Evolutionary conservation across 2,888 invertebrate genomes (phyloP).

Genomic region (Chelonus formosanus): DNA sequence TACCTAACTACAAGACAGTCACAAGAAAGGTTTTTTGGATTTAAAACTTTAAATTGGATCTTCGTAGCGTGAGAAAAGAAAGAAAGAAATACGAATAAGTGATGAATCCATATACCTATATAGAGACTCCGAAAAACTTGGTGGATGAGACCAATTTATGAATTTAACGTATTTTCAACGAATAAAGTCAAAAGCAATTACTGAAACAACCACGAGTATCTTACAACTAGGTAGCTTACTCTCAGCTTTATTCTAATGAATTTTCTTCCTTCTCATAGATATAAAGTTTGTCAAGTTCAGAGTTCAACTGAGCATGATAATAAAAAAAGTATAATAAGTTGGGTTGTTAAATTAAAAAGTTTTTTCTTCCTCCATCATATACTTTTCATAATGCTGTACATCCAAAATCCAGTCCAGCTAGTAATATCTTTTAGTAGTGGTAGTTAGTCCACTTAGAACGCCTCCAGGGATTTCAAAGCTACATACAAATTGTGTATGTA

Average conservation of each 20-base stretch:
- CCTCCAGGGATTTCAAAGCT: slow-evolving; percentile 13
- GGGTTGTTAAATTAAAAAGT: slow-evolving; percentile 29
- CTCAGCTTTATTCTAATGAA: slow-evolving; percentile 8
- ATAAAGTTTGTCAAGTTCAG: slow-evolving; percentile 15
- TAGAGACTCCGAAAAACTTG: not conserved
- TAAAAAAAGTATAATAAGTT: slow-evolving; percentile 19
- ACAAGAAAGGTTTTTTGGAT: slow-evolving; percentile 21
- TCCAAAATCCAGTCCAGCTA: slow-evolving; percentile 21
- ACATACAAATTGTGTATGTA: not conserved
- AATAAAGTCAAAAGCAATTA: slow-evolving; percentile 25
- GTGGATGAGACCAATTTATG: slow-evolving; percentile 10
- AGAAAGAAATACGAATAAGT: not conserved
- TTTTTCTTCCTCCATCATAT: slow-evolving; percentile 20
- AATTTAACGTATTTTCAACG: slow-evolving; percentile 18
- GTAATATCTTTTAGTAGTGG: slow-evolving; percentile 27
- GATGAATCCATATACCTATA: slow-evolving; percentile 17
- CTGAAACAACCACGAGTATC: slow-evolving; percentile 16
- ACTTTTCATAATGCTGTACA: slow-evolving; percentile 21
- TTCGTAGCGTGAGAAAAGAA: slow-evolving; percentile 7
- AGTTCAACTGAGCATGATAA: slow-evolving; percentile 24
- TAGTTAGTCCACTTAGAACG: not conserved
- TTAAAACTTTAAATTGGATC: slow-evolving; percentile 36
- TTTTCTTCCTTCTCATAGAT: slow-evolving; percentile 14
- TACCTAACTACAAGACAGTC: slow-evolving; percentile 2
- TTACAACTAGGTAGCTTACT: not conserved